Evolutionary conservation across 2,888 invertebrate species (phyloP).

Genomic region (Eristalis tenax): DNA sequence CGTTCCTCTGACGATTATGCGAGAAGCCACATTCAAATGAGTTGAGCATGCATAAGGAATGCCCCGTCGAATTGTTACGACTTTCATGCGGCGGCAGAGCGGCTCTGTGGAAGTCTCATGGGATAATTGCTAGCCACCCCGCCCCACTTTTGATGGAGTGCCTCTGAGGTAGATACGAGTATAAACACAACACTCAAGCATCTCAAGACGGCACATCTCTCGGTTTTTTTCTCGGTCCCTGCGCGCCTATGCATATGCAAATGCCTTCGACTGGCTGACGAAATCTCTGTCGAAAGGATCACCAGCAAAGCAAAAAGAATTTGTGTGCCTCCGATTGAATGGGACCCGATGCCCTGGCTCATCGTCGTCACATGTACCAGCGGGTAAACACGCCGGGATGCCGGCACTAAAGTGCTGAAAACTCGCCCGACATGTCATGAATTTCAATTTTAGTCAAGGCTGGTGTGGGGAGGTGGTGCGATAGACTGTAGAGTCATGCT

Average conservation of each 20-base stretch:
- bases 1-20: not conserved
- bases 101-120: conserved; percentile 30
- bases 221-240: not conserved
- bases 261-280: conserved; percentile 23
- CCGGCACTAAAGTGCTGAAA: conserved; percentile 54
- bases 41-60: not conserved
- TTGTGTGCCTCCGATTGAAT: conserved; percentile 49
- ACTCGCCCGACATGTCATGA: conserved; percentile 57
- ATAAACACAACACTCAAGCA: conserved; percentile 58
- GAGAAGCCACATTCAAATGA: not conserved
- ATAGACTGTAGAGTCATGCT: not conserved
- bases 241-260: conserved; percentile 38
- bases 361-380: not conserved
- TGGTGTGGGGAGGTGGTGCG: too few species aligned
- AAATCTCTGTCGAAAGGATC: conserved; percentile 19
- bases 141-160: conserved; percentile 45
- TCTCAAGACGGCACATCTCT: conserved; percentile 21
- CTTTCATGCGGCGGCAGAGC: conserved; percentile 1
- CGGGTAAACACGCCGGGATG: not conserved
- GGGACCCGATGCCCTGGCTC: conserved; percentile 13
- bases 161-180: conserved; percentile 36
- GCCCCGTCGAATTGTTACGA: conserved; percentile 31
- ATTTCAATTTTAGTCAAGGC: conserved; percentile 57
- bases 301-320: conserved; percentile 3
- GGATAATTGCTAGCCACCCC: conserved; percentile 55